Evolutionary conservation across 2,888 invertebrate species (phyloP).

Genomic region (Platycnemis pennipes): DNA sequence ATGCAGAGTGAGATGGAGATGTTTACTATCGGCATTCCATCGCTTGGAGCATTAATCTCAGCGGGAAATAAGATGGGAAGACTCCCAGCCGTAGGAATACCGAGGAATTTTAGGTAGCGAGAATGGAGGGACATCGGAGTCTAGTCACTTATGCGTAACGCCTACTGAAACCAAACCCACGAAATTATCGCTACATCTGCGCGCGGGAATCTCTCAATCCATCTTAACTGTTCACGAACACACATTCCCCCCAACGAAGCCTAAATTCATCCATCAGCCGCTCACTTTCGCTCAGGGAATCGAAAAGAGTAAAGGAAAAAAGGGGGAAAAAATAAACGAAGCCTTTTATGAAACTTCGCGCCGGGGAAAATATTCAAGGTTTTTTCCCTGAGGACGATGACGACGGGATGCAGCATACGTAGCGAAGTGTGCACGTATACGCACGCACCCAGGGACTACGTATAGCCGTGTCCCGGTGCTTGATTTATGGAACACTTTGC

Average conservation of each 20-base stretch:
- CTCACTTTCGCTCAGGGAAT: conserved; percentile 17
- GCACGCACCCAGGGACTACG: not conserved
- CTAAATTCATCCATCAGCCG: conserved; percentile 22
- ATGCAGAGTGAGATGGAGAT: not conserved
- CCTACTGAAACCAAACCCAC: not conserved
- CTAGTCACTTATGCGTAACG: conserved; percentile 10
- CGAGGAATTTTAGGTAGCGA: not conserved
- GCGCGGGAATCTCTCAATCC: conserved; percentile 8
- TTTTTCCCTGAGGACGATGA: not conserved
- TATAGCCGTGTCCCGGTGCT: not conserved
- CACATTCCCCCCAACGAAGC: not conserved
- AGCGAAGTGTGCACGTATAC: not conserved
- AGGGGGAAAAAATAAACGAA: not conserved
- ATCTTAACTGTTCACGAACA: conserved; percentile 15
- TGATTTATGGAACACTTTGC: not conserved
- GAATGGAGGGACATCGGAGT: not conserved
- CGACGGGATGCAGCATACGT: not conserved
- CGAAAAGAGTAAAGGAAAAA: not conserved
- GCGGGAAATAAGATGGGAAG: too few relatives aligned
- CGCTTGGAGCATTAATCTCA: not conserved
- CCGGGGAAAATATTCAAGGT: not conserved
- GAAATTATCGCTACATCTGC: conserved; percentile 29
- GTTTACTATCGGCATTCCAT: not conserved
- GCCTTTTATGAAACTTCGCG: not conserved
- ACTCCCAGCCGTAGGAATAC: not conserved